Conservation (phyloP, 2,797 vertebrate genomes). For the Cynodonichthys magdalenae region DNA sequence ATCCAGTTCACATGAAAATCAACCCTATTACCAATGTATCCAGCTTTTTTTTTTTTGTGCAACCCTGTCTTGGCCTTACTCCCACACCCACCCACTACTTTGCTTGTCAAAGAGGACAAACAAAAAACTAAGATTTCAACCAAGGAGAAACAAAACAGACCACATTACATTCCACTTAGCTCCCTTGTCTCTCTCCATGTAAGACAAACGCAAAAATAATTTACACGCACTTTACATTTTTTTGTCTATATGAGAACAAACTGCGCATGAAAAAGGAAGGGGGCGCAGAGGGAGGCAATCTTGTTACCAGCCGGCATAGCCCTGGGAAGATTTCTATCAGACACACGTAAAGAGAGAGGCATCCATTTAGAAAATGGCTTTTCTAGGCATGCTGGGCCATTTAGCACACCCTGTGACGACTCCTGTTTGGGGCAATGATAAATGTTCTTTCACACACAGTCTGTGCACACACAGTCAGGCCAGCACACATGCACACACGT, state of each 20-base stretch:
- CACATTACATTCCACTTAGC: conserved; percentile 52
- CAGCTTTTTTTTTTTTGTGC: conserved; percentile 3
- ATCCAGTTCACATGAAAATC: conserved; percentile 10
- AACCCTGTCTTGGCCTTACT: conserved; percentile 16
- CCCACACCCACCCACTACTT: conserved; percentile 33
- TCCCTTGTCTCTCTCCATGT: conserved; percentile 49
- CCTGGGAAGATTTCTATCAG: conserved; percentile 85
- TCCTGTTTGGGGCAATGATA: conserved; percentile 84
- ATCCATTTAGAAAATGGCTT: conserved; percentile 89
- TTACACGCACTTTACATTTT: conserved; percentile 66
- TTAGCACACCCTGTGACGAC: conserved; percentile 84
- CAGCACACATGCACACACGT: conserved; percentile 32
- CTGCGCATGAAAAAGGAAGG: conserved; percentile 73
- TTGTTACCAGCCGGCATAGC: conserved; percentile 81
- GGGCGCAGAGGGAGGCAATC: conserved; percentile 78
- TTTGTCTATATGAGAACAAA: conserved; percentile 74
- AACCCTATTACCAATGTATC: conserved; percentile 11
- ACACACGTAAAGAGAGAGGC: conserved; percentile 83
- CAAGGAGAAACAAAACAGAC: conserved; percentile 25
- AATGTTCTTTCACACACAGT: conserved; percentile 70
- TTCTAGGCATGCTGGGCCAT: conserved; percentile 86
- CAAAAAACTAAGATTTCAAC: conserved; percentile 42
- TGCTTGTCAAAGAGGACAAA: conserved; percentile 45
- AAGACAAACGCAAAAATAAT: conserved; percentile 74
- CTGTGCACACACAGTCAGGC: conserved; percentile 55